Base-by-base conservation (phyloP, 30 jellyfish, hydroid and myxozoan genomes). In the Aurelia coerulea region DNA sequence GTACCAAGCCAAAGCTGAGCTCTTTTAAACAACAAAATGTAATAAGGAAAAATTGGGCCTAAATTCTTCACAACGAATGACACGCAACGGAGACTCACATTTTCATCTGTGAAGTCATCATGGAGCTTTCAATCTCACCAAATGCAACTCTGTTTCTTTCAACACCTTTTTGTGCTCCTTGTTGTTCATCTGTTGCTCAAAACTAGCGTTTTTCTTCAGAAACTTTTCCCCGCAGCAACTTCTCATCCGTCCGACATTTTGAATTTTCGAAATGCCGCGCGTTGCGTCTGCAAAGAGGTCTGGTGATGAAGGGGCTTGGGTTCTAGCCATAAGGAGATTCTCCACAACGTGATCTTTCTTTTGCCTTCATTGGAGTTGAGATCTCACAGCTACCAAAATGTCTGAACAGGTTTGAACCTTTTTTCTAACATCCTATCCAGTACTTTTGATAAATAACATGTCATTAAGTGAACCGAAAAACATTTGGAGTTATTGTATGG, bases 291-390 rank as follows among this genome's bases (percentile, higher is more conserved):
- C 1, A 10, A 33, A 72, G 92, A 71, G 80, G 52, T 42, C 92
- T 83, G 92, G 92, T 65, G 35, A 56, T 18, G 73, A 83, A 62
- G 69, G 23, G 50, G 92, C 11, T 85, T 83, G 92, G 86, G 86
- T 50, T 35, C 86, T 72, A 83, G 64, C 63, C 69, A 83, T 83
- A 83, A 83, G 51, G 60, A 34, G 80, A 41, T 70, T 60, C 83
- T 59, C 79, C 49, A 83, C 92, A 83, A 83, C 92, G 92, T 83
- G 92, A 76, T 50, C 31, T 49, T 87, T 77, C 90, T 87, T 77
- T 77, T 51, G 74, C 83, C 83, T 42, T 18, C 39, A 34, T 54
- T 69, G 65, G 70, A 60, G 35, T 60, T 60, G 35, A 60, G 70
- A n/a, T 60, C 70, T 60, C 35, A 60, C 56, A 60, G 70, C 31